These are phyloP conservation scores for Mesochorus sp. DNA, from an alignment of 2,888 invertebrate species.

Conservation along the genomic window DNA sequence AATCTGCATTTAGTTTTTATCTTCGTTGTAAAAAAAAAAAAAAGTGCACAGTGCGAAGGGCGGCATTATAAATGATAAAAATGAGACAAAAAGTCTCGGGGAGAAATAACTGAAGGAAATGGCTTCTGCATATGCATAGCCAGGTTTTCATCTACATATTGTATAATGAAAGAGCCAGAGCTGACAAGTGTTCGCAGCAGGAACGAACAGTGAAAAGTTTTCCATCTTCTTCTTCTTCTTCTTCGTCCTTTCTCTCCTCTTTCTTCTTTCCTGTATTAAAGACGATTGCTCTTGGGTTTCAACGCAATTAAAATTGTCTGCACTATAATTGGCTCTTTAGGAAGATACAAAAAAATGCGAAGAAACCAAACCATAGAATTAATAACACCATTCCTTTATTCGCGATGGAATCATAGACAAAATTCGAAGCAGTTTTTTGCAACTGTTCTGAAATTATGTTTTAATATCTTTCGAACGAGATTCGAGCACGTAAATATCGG, in stretches of 20 bases:
- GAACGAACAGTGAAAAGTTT: not conserved
- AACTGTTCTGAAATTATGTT: not conserved
- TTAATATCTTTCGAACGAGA: too few relatives aligned
- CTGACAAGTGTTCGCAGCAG: slow-evolving; percentile 20
- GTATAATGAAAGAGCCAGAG: slow-evolving; percentile 18
- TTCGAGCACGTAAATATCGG: too few relatives aligned
- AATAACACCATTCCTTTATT: slow-evolving; percentile 29
- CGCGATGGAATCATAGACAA: not conserved
- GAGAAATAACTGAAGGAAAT: not conserved
- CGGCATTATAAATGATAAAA: not conserved
- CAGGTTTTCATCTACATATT: slow-evolving; percentile 21
- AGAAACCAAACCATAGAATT: not conserved
- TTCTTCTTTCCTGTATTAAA: not conserved
- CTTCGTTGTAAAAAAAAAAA: not conserved
- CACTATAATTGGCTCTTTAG: slow-evolving; percentile 44
- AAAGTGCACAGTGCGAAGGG: not conserved
- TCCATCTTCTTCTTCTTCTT: not conserved
- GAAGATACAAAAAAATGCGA: slow-evolving; percentile 18
- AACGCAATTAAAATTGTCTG: slow-evolving; percentile 47
- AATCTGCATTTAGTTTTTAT: not conserved
- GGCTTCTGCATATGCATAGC: slow-evolving; percentile 24
- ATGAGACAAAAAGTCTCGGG: not conserved
- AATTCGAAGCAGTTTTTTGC: not conserved
- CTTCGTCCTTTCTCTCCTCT: not conserved
- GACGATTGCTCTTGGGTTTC: slow-evolving; percentile 43